Base-by-base conservation (phyloP, 2,888 invertebrate genomes). In the Pristionchus maxplancki region DNA sequence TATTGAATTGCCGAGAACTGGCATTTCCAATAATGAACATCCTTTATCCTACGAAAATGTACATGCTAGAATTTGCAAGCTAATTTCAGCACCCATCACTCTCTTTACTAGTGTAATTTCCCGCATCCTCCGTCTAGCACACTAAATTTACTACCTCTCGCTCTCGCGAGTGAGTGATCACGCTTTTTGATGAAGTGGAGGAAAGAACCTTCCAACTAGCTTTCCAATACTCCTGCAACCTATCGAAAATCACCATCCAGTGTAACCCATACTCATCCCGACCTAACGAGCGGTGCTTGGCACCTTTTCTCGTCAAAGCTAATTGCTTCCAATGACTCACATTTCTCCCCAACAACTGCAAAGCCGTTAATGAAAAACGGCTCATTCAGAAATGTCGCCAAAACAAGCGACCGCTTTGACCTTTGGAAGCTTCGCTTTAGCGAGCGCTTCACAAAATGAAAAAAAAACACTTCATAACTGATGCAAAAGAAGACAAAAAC, bases 111-210 rank as follows among this genome's bases (percentile, higher is more conserved):
- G 71, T 71, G 71, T 71, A 71, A 71, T 71, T 71, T 71, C n/a
- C n/a, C 37, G 20, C 37, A 64, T 24, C 58, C 34, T 24, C 31
- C 64, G 71, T 37, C 34, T 5, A 71, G 71, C 71, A 37, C 71
- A 71, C 71, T 37, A 71, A 71, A 71, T 71, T 71, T 71, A 71
- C 71, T 34, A 24, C 37, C 37, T 71, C 71, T 71, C 71, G n/a
- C 34, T 71, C 31, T 71, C 71, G 71, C 71, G 71, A 71, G 71
- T 37, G 71, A 71, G 8, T 24, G 37, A 71, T 71, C 71, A 71
- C 71, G 71, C 58, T 71, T 31, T 64, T 71, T 71, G 71, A 71
- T 71, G 71, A 6, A 11, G 44, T 20, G 64, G 31, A 64, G 17
- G 24, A 20, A 58, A 58, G 6, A 58, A 58, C 24, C 58, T 20